These are phyloP conservation scores for Smithornis capensis DNA, from an alignment of 2,113 vertebrate genomes.

Conservation along the genomic window DNA sequence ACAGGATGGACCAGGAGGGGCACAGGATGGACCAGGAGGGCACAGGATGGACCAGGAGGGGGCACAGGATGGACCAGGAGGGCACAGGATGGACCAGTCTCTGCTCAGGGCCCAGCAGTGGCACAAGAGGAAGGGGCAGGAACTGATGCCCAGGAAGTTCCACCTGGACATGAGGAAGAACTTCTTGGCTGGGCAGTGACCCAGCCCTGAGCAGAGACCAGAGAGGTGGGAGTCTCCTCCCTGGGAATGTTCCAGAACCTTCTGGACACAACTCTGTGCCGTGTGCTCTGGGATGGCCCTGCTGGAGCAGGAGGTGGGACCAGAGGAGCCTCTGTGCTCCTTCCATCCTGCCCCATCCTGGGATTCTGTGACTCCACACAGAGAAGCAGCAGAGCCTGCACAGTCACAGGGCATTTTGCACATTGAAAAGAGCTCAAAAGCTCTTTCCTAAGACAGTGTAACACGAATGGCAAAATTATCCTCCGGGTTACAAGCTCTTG, in stretches of 20 bases:
- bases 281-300: not conserved
- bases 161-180: not conserved
- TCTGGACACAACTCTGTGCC: not conserved
- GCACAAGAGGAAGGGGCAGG: not conserved
- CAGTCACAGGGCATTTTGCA: not conserved
- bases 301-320: not conserved
- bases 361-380: not conserved
- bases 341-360: not conserved
- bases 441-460: not conserved
- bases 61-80: not conserved
- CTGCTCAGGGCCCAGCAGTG: not conserved
- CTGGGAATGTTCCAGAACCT: not conserved
- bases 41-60: not conserved
- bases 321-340: not conserved
- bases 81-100: no score
- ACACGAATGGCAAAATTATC: not conserved
- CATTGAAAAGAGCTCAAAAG: rapidly evolving
- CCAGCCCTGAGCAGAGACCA: not conserved
- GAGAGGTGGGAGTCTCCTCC: not conserved
- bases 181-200: not conserved
- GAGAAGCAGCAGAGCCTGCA: not conserved
- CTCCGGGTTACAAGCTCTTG: not conserved
- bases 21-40: not conserved
- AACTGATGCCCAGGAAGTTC: not conserved
- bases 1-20: not conserved